phyloP scores from a whole-genome alignment of 2,113 vertebrate genomes.

The Dascyllus trimaculatus region DNA sequence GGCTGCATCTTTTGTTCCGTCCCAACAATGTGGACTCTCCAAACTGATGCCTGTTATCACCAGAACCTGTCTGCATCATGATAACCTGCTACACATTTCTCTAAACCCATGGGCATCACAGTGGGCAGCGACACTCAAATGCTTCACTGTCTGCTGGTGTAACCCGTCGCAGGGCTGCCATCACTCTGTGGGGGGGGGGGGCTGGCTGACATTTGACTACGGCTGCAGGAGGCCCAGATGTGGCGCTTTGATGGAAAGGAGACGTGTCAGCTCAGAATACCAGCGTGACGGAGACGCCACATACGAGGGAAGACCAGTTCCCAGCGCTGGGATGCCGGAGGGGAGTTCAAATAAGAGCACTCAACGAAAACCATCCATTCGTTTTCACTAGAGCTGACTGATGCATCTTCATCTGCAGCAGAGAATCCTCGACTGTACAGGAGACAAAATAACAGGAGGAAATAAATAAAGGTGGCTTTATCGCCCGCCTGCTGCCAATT shows the following conservation, averaged over 20 bases:
- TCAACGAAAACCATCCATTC: neutral
- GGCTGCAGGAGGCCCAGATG: slow-evolving; percentile 74
- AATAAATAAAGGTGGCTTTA: slow-evolving; percentile 74
- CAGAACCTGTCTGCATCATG: neutral
- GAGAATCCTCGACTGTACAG: slow-evolving; percentile 35
- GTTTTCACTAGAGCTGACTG: slow-evolving; percentile 5
- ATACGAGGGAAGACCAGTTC: slow-evolving; percentile 25
- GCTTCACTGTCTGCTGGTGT: slow-evolving; percentile 51
- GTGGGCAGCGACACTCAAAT: slow-evolving; percentile 51
- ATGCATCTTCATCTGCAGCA: neutral
- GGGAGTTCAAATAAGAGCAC: slow-evolving; percentile 26
- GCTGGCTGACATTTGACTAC: slow-evolving; percentile 76
- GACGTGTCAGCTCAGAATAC: slow-evolving; percentile 69
- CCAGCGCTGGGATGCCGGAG: neutral
- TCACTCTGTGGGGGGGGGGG: slow-evolving; percentile 53
- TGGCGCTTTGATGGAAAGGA: slow-evolving; percentile 73
- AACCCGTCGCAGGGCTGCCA: slow-evolving; percentile 49
- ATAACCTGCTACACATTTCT: slow-evolving; percentile 18
- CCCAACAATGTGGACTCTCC: too few species aligned
- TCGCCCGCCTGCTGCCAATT: slow-evolving; percentile 70
- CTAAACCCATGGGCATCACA: slow-evolving; percentile 45
- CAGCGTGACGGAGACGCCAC: slow-evolving; percentile 42
- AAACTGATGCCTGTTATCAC: neutral
- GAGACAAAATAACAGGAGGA: slow-evolving; percentile 47
- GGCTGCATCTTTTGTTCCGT: too few species aligned